Base-by-base conservation (phyloP, 2,888 invertebrate genomes). In the Rutpela maculata region DNA sequence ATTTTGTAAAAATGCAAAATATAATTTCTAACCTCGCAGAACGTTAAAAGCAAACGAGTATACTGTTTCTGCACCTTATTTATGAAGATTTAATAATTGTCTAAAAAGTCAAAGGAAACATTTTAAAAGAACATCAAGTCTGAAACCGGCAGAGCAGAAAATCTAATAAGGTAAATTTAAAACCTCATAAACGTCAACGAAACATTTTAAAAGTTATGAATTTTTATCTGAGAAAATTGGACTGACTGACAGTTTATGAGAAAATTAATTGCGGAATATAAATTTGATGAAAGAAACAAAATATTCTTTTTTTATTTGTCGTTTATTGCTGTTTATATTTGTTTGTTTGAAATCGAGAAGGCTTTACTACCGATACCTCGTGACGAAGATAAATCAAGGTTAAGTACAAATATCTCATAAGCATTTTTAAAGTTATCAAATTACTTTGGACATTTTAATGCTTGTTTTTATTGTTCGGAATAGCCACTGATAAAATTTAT, bases 31-130 rank as follows among this genome's bases (percentile, higher is more conserved):
- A n/a, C n/a, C 12, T 50, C n/a, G 15, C n/a, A 15, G 15, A 6
- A n/a, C n/a, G 50, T 50, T 50, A 12, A 50, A 50, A 50, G 50
- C 50, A 50, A 50, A 50, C n/a, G n/a, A 15, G n/a, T 43, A 43
- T 43, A 43, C 43, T 43, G 43, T 12, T n/a, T 43, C 43, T 43
- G 15, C 43, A 43, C 43, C 43, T 50, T 50, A n/a, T 50, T 50
- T 50, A 50, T 50, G 50, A 50, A 50, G 50, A 50, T n/a, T 50
- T 50, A 50, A 50, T 50, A 50, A 50, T 50, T 50, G 50, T 50
- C 50, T 50, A 50, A 50, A 50, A 50, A 15, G 50, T 50, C 50
- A 50, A 50, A 50, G n/a, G 50, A 50, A n/a, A 50, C 15, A 50
- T 50, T 50, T 50, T n/a, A 50, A 50, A 50, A n/a, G 50, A 50